Percentiles rank a stretch among this genome's conserved stretches.
phyloP scores from a whole-genome alignment of 1,140 invertebrate species.

The Potamilus streckersoni region DNA sequence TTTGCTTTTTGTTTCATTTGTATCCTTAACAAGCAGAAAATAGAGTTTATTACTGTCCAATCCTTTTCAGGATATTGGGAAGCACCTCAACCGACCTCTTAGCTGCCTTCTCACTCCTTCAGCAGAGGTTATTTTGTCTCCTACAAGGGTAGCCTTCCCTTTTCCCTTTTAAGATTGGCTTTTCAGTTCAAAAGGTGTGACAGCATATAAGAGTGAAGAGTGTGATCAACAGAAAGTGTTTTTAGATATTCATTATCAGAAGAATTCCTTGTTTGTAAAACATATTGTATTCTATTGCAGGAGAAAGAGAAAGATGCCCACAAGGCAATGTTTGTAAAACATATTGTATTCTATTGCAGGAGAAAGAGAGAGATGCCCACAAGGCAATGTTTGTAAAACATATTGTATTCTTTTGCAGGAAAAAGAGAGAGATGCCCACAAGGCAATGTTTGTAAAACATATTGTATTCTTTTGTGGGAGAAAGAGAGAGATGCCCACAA shows the following conservation, averaged over 20 bases:
- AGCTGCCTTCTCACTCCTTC: too few relatives aligned
- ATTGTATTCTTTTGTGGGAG: neutral
- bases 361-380: constrained; percentile 75
- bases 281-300: constrained; percentile 61
- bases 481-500: neutral
- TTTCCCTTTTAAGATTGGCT: too few relatives aligned
- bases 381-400: constrained; percentile 63
- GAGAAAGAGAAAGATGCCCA: constrained; percentile 63
- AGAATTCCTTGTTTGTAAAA: too few relatives aligned
- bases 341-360: constrained; percentile 64
- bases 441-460: neutral
- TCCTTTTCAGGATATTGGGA: too few relatives aligned
- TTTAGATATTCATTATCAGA: neutral
- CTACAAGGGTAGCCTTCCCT: too few relatives aligned
- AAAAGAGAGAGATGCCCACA: constrained; percentile 37
- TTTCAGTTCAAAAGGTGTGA: too few relatives aligned
- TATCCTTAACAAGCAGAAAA: too few relatives aligned
- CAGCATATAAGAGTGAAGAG: neutral
- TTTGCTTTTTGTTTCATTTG: too few relatives aligned
- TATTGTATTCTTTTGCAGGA: constrained; percentile 69
- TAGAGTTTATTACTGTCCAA: too few relatives aligned
- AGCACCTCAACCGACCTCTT: too few relatives aligned
- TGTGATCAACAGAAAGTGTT: neutral
- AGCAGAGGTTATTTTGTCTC: too few relatives aligned
- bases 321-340: neutral